Percentiles rank a stretch among this genome's conserved stretches.
phyloP scores from a whole-genome alignment of 2,797 vertebrate species.

The Argya squamiceps region DNA sequence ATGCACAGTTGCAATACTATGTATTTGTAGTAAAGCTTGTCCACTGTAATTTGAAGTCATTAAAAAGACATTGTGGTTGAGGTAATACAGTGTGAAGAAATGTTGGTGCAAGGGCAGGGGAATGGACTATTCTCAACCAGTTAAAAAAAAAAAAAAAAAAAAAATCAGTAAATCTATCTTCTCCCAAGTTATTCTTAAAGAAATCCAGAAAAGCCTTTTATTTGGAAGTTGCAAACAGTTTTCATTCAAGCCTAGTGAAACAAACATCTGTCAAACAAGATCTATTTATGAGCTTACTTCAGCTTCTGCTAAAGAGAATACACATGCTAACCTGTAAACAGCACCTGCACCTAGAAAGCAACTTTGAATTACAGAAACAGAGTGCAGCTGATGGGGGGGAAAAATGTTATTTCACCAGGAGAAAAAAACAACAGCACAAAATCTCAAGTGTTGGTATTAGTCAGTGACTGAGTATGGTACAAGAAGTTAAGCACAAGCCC shows the following conservation, averaged over 20 bases:
- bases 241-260: background rate
- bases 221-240: background rate
- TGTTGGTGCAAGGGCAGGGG: background rate
- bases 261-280: background rate
- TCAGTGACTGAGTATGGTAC: background rate
- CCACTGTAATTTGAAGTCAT: background rate
- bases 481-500: background rate
- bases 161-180: background rate
- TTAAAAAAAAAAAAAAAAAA: background rate
- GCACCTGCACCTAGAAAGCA: background rate
- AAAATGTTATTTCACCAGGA: background rate
- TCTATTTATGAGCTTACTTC: background rate
- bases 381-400: rapidly evolving
- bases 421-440: background rate
- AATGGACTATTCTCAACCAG: background rate
- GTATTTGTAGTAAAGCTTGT: background rate
- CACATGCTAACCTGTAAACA: background rate
- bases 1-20: background rate
- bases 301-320: background rate
- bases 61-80: background rate
- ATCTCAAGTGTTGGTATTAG: background rate
- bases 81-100: background rate
- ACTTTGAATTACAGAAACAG: background rate
- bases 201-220: background rate
- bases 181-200: background rate